Evolutionary conservation across 2,888 invertebrate genomes (phyloP).

Genomic region (Sussaba pulchella): DNA sequence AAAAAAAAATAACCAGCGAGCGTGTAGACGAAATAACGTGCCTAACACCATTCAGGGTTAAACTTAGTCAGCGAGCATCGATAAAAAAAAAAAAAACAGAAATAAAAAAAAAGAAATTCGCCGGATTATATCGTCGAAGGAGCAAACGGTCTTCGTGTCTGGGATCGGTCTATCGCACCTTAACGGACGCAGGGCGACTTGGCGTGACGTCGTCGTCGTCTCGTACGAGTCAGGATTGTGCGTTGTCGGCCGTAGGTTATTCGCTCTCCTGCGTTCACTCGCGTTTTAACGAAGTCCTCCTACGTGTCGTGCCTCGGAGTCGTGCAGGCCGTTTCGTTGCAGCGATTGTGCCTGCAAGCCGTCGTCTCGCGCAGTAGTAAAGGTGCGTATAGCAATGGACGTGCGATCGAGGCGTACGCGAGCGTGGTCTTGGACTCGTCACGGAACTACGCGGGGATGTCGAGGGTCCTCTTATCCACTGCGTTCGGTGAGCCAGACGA

Average conservation of each 20-base stretch:
- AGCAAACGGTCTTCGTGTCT: conserved; percentile 58
- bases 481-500: conserved; percentile 42
- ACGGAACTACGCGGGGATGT: conserved; percentile 29
- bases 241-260: conserved; percentile 34
- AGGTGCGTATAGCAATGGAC: conserved; percentile 17
- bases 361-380: conserved; percentile 16
- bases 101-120: background rate
- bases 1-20: background rate
- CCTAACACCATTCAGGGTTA: background rate
- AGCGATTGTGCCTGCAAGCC: background rate
- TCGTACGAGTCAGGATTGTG: conserved; percentile 39
- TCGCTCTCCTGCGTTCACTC: conserved; percentile 34
- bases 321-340: no score
- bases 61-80: background rate
- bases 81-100: conserved; percentile 5
- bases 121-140: conserved; percentile 31
- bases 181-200: conserved; percentile 54
- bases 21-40: background rate
- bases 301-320: background rate
- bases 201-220: conserved; percentile 57
- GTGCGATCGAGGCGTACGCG: conserved; percentile 32
- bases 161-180: conserved; percentile 66
- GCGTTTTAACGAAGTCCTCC: conserved; percentile 54
- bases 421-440: conserved; percentile 6
- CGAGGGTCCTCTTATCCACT: conserved; percentile 56